Percentiles rank a stretch among this genome's conserved stretches.
These are phyloP conservation scores for Paraescarpia echinospica DNA, from an alignment of 1,140 invertebrate genomes.

Conservation along the genomic window DNA sequence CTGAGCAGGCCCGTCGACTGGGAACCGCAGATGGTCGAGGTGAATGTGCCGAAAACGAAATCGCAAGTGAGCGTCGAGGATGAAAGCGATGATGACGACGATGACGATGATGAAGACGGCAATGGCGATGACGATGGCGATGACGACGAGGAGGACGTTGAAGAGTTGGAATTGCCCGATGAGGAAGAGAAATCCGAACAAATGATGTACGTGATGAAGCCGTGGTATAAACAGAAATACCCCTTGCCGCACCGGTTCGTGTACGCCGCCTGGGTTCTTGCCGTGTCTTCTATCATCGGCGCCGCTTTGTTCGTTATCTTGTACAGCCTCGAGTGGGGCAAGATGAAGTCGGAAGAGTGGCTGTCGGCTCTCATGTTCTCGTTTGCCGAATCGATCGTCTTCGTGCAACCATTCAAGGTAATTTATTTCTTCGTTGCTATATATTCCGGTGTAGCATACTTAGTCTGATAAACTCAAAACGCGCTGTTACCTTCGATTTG, in stretches of 20 bases:
- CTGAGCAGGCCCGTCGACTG: constrained; percentile 18
- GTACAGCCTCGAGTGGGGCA: constrained; percentile 29
- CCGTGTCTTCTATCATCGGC: neutral
- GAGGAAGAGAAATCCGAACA: neutral
- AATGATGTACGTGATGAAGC: neutral
- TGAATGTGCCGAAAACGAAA: neutral
- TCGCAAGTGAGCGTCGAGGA: neutral
- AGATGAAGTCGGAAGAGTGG: constrained; percentile 25
- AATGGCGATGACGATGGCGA: neutral
- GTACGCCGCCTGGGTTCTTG: constrained; percentile 27
- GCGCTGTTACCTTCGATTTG: too few species aligned
- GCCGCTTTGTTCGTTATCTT: constrained; percentile 24
- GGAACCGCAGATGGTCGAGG: neutral
- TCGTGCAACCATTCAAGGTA: constrained; percentile 30
- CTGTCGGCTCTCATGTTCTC: constrained; percentile 26
- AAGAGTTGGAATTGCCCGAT: neutral
- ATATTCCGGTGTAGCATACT: too few species aligned
- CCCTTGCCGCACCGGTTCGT: constrained; percentile 21
- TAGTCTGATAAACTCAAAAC: too few species aligned
- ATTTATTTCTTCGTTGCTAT: neutral
- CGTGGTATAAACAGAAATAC: constrained; percentile 17
- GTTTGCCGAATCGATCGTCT: constrained; percentile 16
- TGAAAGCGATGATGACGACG: neutral
- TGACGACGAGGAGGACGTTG: neutral
- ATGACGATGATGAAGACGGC: neutral